These are phyloP conservation scores for Neodiprion fabricii DNA, from an alignment of 1,140 invertebrate species.

Conservation along the genomic window DNA sequence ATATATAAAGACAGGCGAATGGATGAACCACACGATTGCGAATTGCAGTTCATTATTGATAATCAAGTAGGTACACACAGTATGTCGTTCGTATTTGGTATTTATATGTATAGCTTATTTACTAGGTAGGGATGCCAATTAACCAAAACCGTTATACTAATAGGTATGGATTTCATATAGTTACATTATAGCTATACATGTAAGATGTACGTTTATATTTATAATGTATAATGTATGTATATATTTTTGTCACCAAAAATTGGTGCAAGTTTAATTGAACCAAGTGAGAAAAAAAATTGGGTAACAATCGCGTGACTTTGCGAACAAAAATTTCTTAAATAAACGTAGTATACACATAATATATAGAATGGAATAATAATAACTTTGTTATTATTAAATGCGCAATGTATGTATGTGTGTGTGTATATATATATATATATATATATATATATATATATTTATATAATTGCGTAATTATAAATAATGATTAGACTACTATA, in stretches of 20 bases:
- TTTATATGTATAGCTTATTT: background rate
- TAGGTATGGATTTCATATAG: background rate
- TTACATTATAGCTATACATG: background rate
- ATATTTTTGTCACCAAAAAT: background rate
- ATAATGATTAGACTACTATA: background rate
- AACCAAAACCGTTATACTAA: background rate
- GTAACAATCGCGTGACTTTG: background rate
- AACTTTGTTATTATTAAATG: constrained; percentile 14
- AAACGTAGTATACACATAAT: constrained; percentile 10
- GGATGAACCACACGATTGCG: too few species aligned
- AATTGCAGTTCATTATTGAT: too few species aligned
- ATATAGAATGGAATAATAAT: constrained; percentile 13
- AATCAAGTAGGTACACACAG: too few species aligned
- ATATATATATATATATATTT: background rate
- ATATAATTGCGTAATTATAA: background rate
- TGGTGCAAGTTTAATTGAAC: constrained; percentile 1
- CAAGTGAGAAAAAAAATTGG: background rate
- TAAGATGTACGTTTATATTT: constrained; percentile 3
- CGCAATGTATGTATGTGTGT: background rate
- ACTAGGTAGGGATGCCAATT: background rate
- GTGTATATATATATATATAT: background rate
- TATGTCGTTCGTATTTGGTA: too few species aligned
- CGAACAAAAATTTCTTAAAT: constrained; percentile 5
- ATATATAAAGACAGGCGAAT: too few species aligned
- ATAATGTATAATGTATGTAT: constrained; percentile 5